Evolutionary conservation across 1,140 invertebrate species (phyloP).

Genomic region (Andrena cerasifolii): DNA sequence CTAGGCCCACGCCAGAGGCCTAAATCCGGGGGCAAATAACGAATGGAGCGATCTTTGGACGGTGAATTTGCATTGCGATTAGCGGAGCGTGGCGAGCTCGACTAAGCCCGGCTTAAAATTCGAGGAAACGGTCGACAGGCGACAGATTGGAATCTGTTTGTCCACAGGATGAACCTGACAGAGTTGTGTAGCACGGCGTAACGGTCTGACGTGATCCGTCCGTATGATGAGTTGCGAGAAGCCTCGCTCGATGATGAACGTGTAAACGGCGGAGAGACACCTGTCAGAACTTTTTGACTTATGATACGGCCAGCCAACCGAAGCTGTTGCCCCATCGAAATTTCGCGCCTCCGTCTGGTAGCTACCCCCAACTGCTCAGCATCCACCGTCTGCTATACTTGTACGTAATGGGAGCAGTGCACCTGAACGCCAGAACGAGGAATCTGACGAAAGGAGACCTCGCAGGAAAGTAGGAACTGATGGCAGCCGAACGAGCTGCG

Average conservation of each 20-base stretch:
- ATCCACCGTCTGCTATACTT: not conserved
- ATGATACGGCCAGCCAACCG: not conserved
- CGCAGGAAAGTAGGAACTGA: too few species aligned
- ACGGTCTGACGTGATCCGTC: slow-evolving; percentile 54
- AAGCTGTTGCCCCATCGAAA: not conserved
- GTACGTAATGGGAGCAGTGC: too few species aligned
- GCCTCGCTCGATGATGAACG: slow-evolving; percentile 38
- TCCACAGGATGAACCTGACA: slow-evolving; percentile 50
- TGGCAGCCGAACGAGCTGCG: too few species aligned
- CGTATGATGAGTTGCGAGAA: slow-evolving; percentile 53
- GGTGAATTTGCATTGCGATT: slow-evolving; percentile 28
- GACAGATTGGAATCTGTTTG: slow-evolving; percentile 59
- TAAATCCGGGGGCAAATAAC: slow-evolving; percentile 36
- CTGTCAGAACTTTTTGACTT: slow-evolving; percentile 60
- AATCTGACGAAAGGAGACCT: too few species aligned
- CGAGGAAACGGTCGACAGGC: slow-evolving; percentile 7
- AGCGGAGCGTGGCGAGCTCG: not conserved
- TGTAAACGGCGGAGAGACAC: slow-evolving; percentile 24
- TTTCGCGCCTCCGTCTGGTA: not conserved
- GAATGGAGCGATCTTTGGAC: slow-evolving; percentile 24
- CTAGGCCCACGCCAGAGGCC: not conserved
- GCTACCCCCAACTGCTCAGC: not conserved
- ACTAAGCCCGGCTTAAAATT: slow-evolving; percentile 55
- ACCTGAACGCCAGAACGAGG: not conserved
- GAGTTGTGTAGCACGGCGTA: slow-evolving; percentile 28